phyloP scores from a whole-genome alignment of 2,113 vertebrate genomes.

The Turdus rufiventris region DNA sequence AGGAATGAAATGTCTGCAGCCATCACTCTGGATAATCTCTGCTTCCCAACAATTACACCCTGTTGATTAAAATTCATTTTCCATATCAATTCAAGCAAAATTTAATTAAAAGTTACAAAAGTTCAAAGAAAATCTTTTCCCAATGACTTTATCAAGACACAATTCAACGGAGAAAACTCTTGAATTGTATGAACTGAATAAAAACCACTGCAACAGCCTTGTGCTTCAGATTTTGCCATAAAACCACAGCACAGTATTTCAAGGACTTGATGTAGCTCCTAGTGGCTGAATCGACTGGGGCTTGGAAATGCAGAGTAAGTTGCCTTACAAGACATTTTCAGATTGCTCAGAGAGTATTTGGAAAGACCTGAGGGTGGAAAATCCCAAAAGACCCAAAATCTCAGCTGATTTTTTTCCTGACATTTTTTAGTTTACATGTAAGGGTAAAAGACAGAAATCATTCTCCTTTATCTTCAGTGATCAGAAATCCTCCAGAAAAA shows the following conservation, averaged over 20 bases:
- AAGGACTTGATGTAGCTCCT: neutral
- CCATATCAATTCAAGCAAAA: neutral
- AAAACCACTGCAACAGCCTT: neutral
- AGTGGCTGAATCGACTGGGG: neutral
- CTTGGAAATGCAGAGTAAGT: neutral
- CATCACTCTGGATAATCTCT: neutral
- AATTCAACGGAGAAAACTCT: neutral
- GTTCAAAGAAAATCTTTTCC: neutral
- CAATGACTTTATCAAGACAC: neutral
- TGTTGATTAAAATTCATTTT: neutral
- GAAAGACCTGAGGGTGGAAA: neutral
- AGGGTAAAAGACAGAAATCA: neutral
- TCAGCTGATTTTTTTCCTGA: neutral
- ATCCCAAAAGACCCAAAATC: neutral
- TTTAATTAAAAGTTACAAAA: neutral
- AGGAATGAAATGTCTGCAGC: neutral
- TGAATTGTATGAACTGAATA: neutral
- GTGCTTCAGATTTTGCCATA: neutral
- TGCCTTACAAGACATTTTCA: neutral
- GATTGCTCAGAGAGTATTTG: neutral
- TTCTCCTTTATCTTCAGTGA: neutral
- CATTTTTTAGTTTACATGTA: neutral
- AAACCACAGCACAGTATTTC: neutral
- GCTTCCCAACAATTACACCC: neutral
- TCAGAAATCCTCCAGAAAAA: neutral